phyloP scores from a whole-genome alignment of 2,888 invertebrate species.

The Lycaena phlaeas region DNA sequence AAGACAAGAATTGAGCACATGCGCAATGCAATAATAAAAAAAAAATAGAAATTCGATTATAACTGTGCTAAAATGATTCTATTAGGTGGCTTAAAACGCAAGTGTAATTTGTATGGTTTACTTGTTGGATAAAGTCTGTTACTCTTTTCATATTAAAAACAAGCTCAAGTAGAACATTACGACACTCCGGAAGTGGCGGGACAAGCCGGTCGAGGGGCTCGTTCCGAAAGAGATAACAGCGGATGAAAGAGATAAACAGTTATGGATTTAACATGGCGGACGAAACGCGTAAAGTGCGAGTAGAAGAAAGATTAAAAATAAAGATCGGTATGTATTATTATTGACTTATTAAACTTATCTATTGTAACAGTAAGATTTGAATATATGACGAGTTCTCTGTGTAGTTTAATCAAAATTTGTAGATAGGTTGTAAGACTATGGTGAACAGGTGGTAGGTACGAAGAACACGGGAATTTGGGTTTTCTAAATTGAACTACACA shows the following conservation, averaged over 20 bases:
- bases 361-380: not conserved
- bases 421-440: constrained; percentile 51
- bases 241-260: constrained; percentile 76
- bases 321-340: constrained; percentile 87
- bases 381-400: not conserved
- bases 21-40: constrained; percentile 46
- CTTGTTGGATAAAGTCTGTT: constrained; percentile 34
- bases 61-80: constrained; percentile 13
- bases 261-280: constrained; percentile 94
- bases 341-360: constrained; percentile 3
- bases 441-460: constrained; percentile 68
- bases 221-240: constrained; percentile 73
- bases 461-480: constrained; percentile 2
- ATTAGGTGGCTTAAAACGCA: constrained; percentile 36
- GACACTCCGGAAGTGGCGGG: constrained; percentile 73
- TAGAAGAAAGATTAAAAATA: constrained; percentile 94
- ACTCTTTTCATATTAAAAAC: constrained; percentile 34
- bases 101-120: constrained; percentile 28
- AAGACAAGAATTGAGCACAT: constrained; percentile 50
- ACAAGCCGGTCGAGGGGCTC: constrained; percentile 65
- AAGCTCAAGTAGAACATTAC: constrained; percentile 67
- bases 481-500: not conserved
- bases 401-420: not conserved
- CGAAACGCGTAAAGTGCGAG: constrained; percentile 91
- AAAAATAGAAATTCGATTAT: constrained; percentile 26